A percentile compares a stretch with the other conserved stretches of the same genome.
These are phyloP conservation scores for Melangyna quadrimaculata DNA, from an alignment of 2,888 invertebrate species.

Conservation along the genomic window DNA sequence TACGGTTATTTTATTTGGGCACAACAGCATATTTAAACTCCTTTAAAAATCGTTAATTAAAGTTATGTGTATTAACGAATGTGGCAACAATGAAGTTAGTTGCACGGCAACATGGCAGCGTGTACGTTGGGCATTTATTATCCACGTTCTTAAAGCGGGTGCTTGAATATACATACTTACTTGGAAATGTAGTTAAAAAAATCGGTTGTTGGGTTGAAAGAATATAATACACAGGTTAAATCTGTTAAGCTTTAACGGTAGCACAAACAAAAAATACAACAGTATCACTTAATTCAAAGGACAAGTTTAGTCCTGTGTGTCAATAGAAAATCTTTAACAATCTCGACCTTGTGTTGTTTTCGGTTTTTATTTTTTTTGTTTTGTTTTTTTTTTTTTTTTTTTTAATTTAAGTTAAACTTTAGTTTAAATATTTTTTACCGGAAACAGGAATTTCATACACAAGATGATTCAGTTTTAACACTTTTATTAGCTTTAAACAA, in stretches of 20 bases:
- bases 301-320: not conserved
- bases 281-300: not conserved
- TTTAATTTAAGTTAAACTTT: not conserved
- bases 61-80: not conserved
- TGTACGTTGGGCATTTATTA: conserved; percentile 37
- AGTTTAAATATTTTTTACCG: not conserved
- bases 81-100: conserved; percentile 14
- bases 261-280: not conserved
- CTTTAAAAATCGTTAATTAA: too few species aligned
- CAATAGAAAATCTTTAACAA: not conserved
- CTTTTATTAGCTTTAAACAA: not conserved
- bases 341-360: not conserved
- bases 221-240: not conserved
- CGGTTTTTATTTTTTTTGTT: not conserved
- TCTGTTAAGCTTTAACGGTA: not conserved
- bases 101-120: conserved; percentile 10
- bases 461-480: not conserved
- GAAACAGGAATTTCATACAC: not conserved
- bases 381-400: not conserved
- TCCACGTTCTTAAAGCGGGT: conserved; percentile 38
- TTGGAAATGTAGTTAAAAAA: conserved; percentile 12
- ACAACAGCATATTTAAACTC: too few species aligned
- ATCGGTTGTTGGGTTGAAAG: conserved; percentile 7
- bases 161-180: conserved; percentile 47
- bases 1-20: too few species aligned